phyloP scores from a whole-genome alignment of 37 sponge, comb jelly and placozoan genomes.

The Spongilla lacustris region DNA sequence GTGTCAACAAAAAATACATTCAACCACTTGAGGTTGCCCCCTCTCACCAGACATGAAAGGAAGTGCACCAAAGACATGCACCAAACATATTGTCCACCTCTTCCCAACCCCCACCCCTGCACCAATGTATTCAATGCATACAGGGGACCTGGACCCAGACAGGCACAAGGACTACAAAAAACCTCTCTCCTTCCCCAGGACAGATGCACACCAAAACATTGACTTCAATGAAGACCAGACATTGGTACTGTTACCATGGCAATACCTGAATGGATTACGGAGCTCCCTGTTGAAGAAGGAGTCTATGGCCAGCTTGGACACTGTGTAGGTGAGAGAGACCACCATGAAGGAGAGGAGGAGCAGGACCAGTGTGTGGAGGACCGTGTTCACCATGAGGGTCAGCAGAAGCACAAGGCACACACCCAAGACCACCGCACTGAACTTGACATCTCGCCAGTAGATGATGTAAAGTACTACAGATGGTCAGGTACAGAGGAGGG shows the following conservation, averaged over 20 bases:
- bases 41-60: too few relatives aligned
- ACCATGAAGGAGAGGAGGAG: slow-evolving; percentile 66
- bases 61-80: too few relatives aligned
- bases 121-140: too few relatives aligned
- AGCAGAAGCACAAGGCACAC: slow-evolving; percentile 48
- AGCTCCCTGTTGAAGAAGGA: slow-evolving; percentile 77
- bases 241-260: too few relatives aligned
- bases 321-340: slow-evolving; percentile 79
- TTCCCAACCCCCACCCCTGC: too few relatives aligned
- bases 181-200: too few relatives aligned
- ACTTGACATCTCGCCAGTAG: slow-evolving; percentile 66
- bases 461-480: slow-evolving; percentile 67
- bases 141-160: too few relatives aligned
- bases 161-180: too few relatives aligned
- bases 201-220: background rate
- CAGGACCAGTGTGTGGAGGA: slow-evolving; percentile 69
- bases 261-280: slow-evolving; percentile 75
- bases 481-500: background rate
- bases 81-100: too few relatives aligned
- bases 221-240: too few relatives aligned
- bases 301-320: slow-evolving; percentile 66
- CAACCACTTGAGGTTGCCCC: too few relatives aligned
- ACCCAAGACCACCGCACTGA: slow-evolving; percentile 61
- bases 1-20: too few relatives aligned
- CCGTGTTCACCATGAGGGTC: slow-evolving; percentile 77